These are phyloP conservation scores for Wiebesia pumilae DNA, from an alignment of 1,140 invertebrate species.

Conservation along the genomic window DNA sequence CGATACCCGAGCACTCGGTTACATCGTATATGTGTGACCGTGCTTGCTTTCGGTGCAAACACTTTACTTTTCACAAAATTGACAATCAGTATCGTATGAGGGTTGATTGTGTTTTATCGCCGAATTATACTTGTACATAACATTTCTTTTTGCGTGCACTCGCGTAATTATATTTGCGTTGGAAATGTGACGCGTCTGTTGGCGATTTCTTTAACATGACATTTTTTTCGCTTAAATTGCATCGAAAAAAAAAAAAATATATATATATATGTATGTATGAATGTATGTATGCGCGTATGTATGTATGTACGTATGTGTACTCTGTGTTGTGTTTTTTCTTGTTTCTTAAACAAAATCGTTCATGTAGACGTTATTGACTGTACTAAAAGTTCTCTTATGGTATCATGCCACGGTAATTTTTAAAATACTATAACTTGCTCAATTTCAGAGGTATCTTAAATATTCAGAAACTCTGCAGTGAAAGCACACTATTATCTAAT, in stretches of 20 bases:
- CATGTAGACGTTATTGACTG: not conserved
- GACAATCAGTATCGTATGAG: slow-evolving; percentile 15
- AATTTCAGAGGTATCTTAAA: not conserved
- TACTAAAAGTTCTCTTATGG: not conserved
- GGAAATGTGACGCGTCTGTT: not conserved
- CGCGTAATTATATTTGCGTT: slow-evolving; percentile 13
- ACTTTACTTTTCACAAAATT: not conserved
- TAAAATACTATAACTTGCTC: not conserved
- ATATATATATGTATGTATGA: no score
- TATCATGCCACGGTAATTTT: not conserved
- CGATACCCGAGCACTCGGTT: not conserved
- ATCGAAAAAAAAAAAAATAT: not conserved
- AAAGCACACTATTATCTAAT: not conserved
- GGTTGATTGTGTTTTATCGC: not conserved
- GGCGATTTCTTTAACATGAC: not conserved
- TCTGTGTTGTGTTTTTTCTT: no score
- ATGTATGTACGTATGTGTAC: no score
- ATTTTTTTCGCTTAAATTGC: not conserved
- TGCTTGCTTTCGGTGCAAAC: not conserved
- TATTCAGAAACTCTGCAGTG: not conserved
- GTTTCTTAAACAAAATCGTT: not conserved
- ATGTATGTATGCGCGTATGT: no score
- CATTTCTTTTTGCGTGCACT: not conserved
- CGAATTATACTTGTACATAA: slow-evolving; percentile 14
- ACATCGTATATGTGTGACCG: not conserved